Percentiles rank a stretch among this genome's conserved stretches.
phyloP scores from a whole-genome alignment of 2,113 vertebrate genomes.

The Ochotona curzoniae region DNA sequence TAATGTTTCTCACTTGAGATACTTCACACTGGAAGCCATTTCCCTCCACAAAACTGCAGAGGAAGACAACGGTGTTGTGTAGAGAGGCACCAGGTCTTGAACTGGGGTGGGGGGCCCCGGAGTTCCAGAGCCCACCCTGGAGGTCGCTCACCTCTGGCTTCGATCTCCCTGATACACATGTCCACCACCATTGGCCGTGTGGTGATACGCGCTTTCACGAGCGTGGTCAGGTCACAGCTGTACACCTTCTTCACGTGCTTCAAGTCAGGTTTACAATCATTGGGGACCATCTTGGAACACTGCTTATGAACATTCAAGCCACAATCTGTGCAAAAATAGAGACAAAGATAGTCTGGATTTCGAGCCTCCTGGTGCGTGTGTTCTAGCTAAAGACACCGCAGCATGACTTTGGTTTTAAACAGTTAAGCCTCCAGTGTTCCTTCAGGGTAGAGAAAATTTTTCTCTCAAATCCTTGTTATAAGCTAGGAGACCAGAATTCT shows the following conservation, averaged over 20 bases:
- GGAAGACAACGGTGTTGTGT: not conserved
- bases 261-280: slow-evolving; percentile 97
- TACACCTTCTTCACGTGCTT: slow-evolving; percentile 93
- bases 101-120: slow-evolving; percentile 41
- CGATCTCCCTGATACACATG: slow-evolving; percentile 99
- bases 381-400: slow-evolving; percentile 28
- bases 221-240: slow-evolving; percentile 98
- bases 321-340: slow-evolving; percentile 89
- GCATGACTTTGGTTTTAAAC: slow-evolving; percentile 22
- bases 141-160: slow-evolving; percentile 92
- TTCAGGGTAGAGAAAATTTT: not conserved
- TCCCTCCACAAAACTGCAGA: slow-evolving; percentile 48
- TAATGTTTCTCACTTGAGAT: slow-evolving; percentile 5
- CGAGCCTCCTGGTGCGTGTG: slow-evolving; percentile 21
- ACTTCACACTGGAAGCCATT: not conserved
- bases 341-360: slow-evolving; percentile 53
- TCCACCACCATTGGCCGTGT: slow-evolving; percentile 99
- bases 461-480: slow-evolving; percentile 11
- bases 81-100: slow-evolving; percentile 52
- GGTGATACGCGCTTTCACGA: slow-evolving; percentile 97
- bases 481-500: not conserved
- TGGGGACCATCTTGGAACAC: slow-evolving; percentile 96
- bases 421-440: not conserved
- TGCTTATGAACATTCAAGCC: slow-evolving; percentile 99
- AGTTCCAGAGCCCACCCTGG: slow-evolving; percentile 47